These are phyloP conservation scores for Zonotrichia leucophrys DNA, from an alignment of 2,113 vertebrate genomes.

Conservation along the genomic window DNA sequence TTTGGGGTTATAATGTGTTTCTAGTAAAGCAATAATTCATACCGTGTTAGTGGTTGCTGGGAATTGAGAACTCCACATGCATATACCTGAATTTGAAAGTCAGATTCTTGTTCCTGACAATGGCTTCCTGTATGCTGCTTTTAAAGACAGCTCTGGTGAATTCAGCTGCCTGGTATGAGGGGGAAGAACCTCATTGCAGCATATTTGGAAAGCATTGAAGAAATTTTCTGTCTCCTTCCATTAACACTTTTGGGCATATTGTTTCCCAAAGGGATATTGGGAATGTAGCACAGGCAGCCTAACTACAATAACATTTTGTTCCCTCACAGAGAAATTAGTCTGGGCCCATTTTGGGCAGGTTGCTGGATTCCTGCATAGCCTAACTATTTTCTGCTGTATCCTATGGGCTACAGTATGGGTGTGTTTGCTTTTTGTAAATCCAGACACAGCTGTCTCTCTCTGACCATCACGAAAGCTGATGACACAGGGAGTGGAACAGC, in stretches of 20 bases:
- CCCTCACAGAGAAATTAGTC: neutral
- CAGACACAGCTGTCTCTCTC: neutral
- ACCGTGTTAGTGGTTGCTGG: neutral
- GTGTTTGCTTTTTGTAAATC: neutral
- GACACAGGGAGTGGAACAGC: neutral
- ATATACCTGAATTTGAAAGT: neutral
- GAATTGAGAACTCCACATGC: neutral
- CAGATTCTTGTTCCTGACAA: neutral
- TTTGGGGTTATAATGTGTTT: neutral
- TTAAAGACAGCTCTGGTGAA: neutral
- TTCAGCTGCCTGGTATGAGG: neutral
- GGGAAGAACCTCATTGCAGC: neutral
- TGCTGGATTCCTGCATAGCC: neutral
- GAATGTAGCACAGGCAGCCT: neutral
- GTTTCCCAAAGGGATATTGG: neutral
- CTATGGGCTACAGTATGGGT: neutral
- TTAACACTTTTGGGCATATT: neutral
- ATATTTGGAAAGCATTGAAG: constrained; percentile 6
- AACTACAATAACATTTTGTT: neutral
- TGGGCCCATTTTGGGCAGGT: neutral
- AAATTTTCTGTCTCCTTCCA: neutral
- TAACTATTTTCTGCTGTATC: neutral
- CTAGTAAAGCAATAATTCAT: neutral
- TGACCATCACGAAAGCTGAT: neutral
- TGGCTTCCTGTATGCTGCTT: neutral